Evolutionary conservation across 2,888 invertebrate genomes (phyloP).

Genomic region (Drosophila koepferae): DNA sequence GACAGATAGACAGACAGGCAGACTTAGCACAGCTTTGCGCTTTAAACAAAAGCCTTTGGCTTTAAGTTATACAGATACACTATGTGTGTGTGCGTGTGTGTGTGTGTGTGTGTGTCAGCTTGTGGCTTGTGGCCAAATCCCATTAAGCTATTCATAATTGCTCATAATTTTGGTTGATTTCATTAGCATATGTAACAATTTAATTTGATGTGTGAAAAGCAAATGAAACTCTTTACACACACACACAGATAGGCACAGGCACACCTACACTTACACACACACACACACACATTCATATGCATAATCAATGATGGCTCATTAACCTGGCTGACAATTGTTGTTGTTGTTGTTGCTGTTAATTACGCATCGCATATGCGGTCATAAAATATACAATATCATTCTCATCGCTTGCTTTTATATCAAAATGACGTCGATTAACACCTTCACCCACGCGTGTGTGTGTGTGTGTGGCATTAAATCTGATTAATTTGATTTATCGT

Average conservation of each 20-base stretch:
- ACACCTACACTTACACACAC: slow-evolving; percentile 17
- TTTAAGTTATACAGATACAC: slow-evolving; percentile 17
- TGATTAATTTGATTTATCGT: slow-evolving; percentile 77
- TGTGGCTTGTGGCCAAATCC: slow-evolving; percentile 50
- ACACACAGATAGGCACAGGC: slow-evolving; percentile 3
- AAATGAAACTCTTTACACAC: slow-evolving; percentile 35
- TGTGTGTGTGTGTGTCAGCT: not conserved
- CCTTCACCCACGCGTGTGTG: slow-evolving; percentile 41
- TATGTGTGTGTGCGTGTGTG: not conserved
- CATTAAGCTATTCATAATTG: slow-evolving; percentile 77
- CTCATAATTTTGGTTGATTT: slow-evolving; percentile 78
- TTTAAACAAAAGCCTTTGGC: slow-evolving; percentile 25
- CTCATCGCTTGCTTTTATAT: slow-evolving; percentile 72
- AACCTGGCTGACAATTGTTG: slow-evolving; percentile 62
- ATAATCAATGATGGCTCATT: slow-evolving; percentile 80
- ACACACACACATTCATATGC: slow-evolving; percentile 55
- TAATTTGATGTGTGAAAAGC: slow-evolving; percentile 71
- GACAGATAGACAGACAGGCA: not conserved
- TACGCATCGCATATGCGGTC: slow-evolving; percentile 68
- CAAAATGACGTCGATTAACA: slow-evolving; percentile 77
- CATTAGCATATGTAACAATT: slow-evolving; percentile 78
- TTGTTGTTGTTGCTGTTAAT: slow-evolving; percentile 71
- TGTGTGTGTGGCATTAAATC: slow-evolving; percentile 39
- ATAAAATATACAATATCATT: slow-evolving; percentile 73
- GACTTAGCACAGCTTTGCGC: slow-evolving; percentile 6